Base-by-base conservation (phyloP, 2,888 invertebrate genomes). In the Ligdia adustata region DNA sequence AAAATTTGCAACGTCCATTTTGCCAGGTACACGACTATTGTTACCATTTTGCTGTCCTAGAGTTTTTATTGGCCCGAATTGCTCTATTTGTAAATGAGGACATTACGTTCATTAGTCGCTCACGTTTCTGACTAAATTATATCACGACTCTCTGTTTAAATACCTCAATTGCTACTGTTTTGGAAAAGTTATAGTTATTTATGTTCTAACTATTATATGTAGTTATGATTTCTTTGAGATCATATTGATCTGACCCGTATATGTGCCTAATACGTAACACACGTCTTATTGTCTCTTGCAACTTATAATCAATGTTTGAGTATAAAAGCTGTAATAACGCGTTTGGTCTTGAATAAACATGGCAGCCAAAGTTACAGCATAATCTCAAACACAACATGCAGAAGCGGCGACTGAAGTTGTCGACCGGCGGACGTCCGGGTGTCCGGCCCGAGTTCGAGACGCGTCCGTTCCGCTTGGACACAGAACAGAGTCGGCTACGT, bases 391-490 rank as follows among this genome's bases (percentile, higher is more conserved):
- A 39, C 28, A 29, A 14, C 20, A 3, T 13, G 9, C 3, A 29
- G 16, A 16, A 9, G 27, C 15, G 9, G 34, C 20, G n/a, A n/a
- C n/a, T 43, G 35, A 37, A 35, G 22, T 44, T 35, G 29, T 22
- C 16, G 18, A 50, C 55, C 52, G 53, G 58, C 65, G 69, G 69
- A 69, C 66, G 64, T 72, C 69, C 72, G 68, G 67, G 7, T 16
- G 16, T 16, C 16, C 16, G 22, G 6, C 0, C 22, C 2, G 22
- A 22, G 2, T 7, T n/a, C 2, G 20, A 47, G 38, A 37, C 29
- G 22, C 9, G 34, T 29, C 42, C 22, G 16, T 5, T 31, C 15
- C 32, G 39, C n/a, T n/a, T n/a, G n/a, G n/a, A n/a, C n/a, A n/a
- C n/a, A n/a, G n/a, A n/a, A n/a, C n/a, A n/a, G n/a, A n/a, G n/a